Base-by-base conservation (phyloP, 2,113 vertebrate species). In the Apaloderma vittatum region DNA sequence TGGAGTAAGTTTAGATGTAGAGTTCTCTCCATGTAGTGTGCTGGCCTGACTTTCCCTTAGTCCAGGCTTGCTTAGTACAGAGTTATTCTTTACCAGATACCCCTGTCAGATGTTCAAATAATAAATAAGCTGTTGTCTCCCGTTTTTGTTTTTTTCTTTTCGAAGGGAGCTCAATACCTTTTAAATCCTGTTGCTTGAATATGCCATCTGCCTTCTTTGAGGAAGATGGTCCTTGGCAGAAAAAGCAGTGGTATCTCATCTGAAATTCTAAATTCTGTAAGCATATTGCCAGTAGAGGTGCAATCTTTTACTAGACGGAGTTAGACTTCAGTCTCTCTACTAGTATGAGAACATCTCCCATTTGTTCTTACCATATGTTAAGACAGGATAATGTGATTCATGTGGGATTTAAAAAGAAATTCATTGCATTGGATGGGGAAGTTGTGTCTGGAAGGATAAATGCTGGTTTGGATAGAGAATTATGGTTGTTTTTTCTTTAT, bases 301-400 rank as follows among this genome's bases (percentile, higher is more conserved):
- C 77, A 89, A 61, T 86, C 59, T 80, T 93, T 65, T 74, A 67
- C 59, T 79, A 71, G 86, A 89, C 57, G 57, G 71, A 92, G 95
- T 97, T 88, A 95, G 88, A 94, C 75, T 94, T 71, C 72, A 79
- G 77, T 96, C 75, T 96, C 87, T 86, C 82, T 92, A 51, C 59
- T 92, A 17, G 23, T 67, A 15, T 24, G 80, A 86, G 68, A 95
- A 90, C 36, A 27, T 77, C 74, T 93, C 67, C 75, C 51, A 55
- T 93, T 95, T 93, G 82, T 90, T 96, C 63, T 86, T 67, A 43
- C 78, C 78, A 71, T 93, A 83, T 92, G 72, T 92, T 96, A 63
- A 84, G 72, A 23, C 55, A 74, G 8, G 68, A n/a, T 70, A 86
- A 95, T 34, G 16, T 77, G 55, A 71, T 54, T 92, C 59, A 57